Conservation (phyloP, 2,888 invertebrate species). For the Marronus borbonicus region DNA sequence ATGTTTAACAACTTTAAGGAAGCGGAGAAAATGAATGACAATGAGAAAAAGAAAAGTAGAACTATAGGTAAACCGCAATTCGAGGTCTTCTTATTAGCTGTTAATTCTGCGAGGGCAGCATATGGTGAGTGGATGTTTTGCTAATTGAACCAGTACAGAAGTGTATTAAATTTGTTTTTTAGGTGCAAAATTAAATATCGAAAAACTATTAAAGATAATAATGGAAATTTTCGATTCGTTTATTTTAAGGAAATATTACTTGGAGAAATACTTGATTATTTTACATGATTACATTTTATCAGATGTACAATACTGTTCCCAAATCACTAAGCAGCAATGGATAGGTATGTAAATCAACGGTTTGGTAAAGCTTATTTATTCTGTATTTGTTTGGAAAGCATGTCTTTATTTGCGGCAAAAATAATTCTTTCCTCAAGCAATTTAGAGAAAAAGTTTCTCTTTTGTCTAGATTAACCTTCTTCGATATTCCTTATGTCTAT, state of each 20-base stretch:
- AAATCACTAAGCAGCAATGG: slow-evolving; percentile 74
- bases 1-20: slow-evolving; percentile 68
- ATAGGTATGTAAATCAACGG: slow-evolving; percentile 68
- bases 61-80: slow-evolving; percentile 58
- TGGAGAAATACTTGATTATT: slow-evolving; percentile 74
- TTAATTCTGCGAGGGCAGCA: slow-evolving; percentile 72
- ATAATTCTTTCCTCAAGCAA: too few relatives aligned
- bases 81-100: slow-evolving; percentile 68
- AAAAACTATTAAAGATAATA: slow-evolving; percentile 68
- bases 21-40: slow-evolving; percentile 71
- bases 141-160: background rate
- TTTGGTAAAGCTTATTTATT: too few relatives aligned
- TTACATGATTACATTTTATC: slow-evolving; percentile 74
- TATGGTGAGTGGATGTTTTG: slow-evolving; percentile 45
- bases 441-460: too few relatives aligned
- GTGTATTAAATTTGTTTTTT: slow-evolving; percentile 44
- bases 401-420: too few relatives aligned
- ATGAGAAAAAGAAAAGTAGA: slow-evolving; percentile 69
- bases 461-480: too few relatives aligned
- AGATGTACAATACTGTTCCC: slow-evolving; percentile 71
- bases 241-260: slow-evolving; percentile 64
- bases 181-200: slow-evolving; percentile 70
- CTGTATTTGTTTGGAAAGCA: too few relatives aligned
- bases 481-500: too few relatives aligned
- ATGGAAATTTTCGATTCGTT: slow-evolving; percentile 68